Evolutionary conservation across 2,888 invertebrate species (phyloP).

Genomic region (Athalia circularis): DNA sequence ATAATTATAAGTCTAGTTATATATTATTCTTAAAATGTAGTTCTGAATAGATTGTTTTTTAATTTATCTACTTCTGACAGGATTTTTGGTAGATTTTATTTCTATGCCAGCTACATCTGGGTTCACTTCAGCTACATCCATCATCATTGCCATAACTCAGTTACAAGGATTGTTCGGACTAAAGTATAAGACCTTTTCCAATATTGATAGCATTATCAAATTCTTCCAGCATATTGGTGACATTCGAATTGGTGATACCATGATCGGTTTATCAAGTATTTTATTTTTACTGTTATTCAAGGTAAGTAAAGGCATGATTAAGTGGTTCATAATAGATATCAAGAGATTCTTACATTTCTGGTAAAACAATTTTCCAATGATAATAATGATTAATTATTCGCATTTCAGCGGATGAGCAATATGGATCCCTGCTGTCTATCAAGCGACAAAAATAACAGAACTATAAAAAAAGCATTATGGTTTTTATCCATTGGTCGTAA

Average conservation of each 20-base stretch:
- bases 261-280: conserved; percentile 82
- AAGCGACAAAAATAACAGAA: conserved; percentile 46
- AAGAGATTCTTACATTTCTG: background rate
- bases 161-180: conserved; percentile 85
- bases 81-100: conserved; percentile 90
- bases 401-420: conserved; percentile 80
- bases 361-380: background rate
- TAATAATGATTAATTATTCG: background rate
- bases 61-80: conserved; percentile 72
- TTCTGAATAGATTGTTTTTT: background rate
- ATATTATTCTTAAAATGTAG: too few species aligned
- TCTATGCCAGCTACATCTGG: conserved; percentile 89
- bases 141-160: conserved; percentile 86
- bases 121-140: conserved; percentile 89
- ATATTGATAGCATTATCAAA: conserved; percentile 78
- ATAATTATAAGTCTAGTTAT: too few species aligned
- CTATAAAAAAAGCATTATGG: conserved; percentile 80
- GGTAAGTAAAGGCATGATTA: conserved; percentile 75
- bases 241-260: conserved; percentile 79
- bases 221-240: conserved; percentile 75
- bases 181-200: conserved; percentile 81
- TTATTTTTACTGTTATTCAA: conserved; percentile 80
- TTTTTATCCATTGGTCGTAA: conserved; percentile 86
- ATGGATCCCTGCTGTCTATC: conserved; percentile 64
- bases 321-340: background rate